Evolutionary conservation across 2,888 invertebrate species (phyloP), one percentile per base, ranked within the genome.

Genomic region (Eristalinus aeneus): DNA sequence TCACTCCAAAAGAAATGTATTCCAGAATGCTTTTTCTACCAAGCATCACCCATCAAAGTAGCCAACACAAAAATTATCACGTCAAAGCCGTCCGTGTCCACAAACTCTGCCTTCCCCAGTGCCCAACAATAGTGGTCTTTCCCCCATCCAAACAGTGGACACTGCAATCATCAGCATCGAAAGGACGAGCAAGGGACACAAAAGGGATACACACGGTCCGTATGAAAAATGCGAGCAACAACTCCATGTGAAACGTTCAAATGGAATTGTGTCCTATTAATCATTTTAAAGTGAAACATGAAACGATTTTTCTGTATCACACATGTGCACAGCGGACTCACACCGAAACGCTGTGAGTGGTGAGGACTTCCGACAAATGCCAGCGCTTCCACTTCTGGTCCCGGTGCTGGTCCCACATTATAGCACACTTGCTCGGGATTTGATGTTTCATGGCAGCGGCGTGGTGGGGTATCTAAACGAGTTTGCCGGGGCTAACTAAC

Each of bases 201-300:
- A 46, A 60, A 64, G 34, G 61, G 32, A 67, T 36, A 79, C 54
- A 79, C 72, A 54, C 61, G 27, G 27, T 79, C 53, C 22, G 53
- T 53, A 61, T 79, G 72, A 79, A 78, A 78, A 78, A 74, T 80
- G 75, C 39, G 72, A 61, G 58, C 63, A 85, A 80, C 80, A 85
- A 79, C 67, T 80, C 75, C 56, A 56, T 76, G 75, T 69, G 72
- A 64, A 80, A 72, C 63, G 72, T 80, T 80, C 72, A 80, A 80
- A 80, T 80, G 68, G 71, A 68, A 80, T 73, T 63, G 64, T 76
- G 56, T 64, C 64, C 36, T 72, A 76, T 85, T 81, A 76, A 85
- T 85, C 80, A 85, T 80, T 76, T 67, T 68, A 72, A 63, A 85
- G 75, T 80, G 80, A 85, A 85, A 85, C 76, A 81, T 76, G 80